A percentile compares a stretch with the other conserved stretches of the same genome.
These are phyloP conservation scores for Folsomia manolachei DNA, from an alignment of 2,888 invertebrate genomes.

Conservation along the genomic window DNA sequence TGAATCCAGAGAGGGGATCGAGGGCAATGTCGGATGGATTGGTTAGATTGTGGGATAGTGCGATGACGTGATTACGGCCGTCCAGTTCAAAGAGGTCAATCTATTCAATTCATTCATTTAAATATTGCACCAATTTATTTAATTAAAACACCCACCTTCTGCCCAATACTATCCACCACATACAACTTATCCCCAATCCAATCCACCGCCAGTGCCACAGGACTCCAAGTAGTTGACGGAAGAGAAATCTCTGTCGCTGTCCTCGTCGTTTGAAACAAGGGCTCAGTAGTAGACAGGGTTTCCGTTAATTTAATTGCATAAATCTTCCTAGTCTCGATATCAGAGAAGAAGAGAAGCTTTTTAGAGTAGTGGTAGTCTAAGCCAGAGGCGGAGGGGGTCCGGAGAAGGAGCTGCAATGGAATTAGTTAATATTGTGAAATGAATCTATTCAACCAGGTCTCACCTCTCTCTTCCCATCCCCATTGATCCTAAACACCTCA, in stretches of 20 bases:
- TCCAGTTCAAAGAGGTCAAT: constrained; percentile 89
- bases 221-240: constrained; percentile 69
- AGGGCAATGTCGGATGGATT: constrained; percentile 87
- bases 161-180: constrained; percentile 86
- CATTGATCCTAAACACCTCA: constrained; percentile 68
- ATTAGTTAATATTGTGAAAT: not conserved
- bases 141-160: constrained; percentile 60
- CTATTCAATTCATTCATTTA: constrained; percentile 48
- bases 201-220: constrained; percentile 88
- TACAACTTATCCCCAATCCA: constrained; percentile 97
- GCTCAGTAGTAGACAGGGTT: not conserved
- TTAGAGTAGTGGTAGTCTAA: constrained; percentile 77
- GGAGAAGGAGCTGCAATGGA: constrained; percentile 62
- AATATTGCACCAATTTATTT: too few relatives aligned
- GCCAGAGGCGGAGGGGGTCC: constrained; percentile 80
- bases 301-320: constrained; percentile 37
- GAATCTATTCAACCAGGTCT: constrained; percentile 10
- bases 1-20: constrained; percentile 79
- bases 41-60: constrained; percentile 84
- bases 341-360: constrained; percentile 83
- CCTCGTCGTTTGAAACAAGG: not conserved
- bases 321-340: constrained; percentile 67
- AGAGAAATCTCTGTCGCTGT: constrained; percentile 36
- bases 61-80: constrained; percentile 83
- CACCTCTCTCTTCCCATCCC: constrained; percentile 55